Base-by-base conservation (phyloP, 1,140 invertebrate species). In the Papilio glaucus region DNA sequence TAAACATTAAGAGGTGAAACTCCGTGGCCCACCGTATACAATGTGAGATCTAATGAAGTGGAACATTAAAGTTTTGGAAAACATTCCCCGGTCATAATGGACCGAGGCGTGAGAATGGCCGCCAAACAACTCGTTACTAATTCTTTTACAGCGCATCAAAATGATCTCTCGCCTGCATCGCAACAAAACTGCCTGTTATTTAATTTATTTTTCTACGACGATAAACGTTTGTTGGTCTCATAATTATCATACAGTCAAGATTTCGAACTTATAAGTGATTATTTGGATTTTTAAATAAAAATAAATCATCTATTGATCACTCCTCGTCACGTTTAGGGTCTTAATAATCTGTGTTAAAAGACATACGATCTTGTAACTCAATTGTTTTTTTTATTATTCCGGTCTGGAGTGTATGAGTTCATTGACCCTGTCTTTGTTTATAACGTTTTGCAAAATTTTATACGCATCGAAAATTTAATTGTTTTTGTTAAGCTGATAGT, bases 101-200 rank as follows among this genome's bases (percentile, higher is more conserved):
- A 37, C 33, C 49, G 57, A 83, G 79, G 77, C 86, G 86, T 88
- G 86, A 88, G 86, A 88, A 88, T 82, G 76, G 79, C 79, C 78
- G 77, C 80, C 78, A 84, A 85, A 86, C 77, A 72, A 79, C 79
- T 72, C 85, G 85, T 88, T 87, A 87, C 75, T 81, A 83, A 87
- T 88, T 86, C 84, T 85, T 53, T 84, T 84, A 88, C 83, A 86
- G 79, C 80, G 79, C 83, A 88, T 87, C 85, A 85, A 85, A 85
- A 80, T 77, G 78, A 77, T 81, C 71, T 77, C 77, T 84, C 21
- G 78, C 57, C 75, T 60, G 73, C 60, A 78, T 77, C 70, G 49
- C 78, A 78, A 77, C 77, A 73, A 75, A 80, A 76, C 68, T 71
- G n/a, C n/a, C n/a, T n/a, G 62, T 71, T 62, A 70, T 63, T 63